Conservation (phyloP, 2,888 invertebrate species). For the Oxyteleia sp. region DNA sequence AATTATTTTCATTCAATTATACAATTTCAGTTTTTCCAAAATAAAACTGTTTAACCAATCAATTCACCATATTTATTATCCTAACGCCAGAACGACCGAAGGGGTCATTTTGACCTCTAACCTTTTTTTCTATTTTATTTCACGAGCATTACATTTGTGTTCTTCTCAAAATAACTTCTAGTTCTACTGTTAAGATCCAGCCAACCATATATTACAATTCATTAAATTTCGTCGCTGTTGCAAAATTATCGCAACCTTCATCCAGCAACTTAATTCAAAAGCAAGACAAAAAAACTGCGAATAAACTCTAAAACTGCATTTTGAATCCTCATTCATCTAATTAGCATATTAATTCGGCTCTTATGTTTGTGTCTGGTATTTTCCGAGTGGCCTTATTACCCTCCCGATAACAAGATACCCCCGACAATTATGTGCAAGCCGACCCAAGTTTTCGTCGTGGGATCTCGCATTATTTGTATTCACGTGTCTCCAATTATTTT, state of each 20-base stretch:
- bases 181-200: no score
- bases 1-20: no score
- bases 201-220: no score
- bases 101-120: no score
- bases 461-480: slow-evolving; percentile 60
- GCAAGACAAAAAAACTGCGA: neutral
- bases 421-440: slow-evolving; percentile 18
- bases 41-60: no score
- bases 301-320: slow-evolving; percentile 5
- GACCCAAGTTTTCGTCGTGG: slow-evolving; percentile 13
- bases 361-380: slow-evolving; percentile 9
- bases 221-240: neutral
- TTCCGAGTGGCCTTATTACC: slow-evolving; percentile 14
- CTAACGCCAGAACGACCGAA: no score
- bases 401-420: slow-evolving; percentile 17
- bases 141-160: no score
- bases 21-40: no score
- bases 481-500: slow-evolving; percentile 80
- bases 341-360: slow-evolving; percentile 28
- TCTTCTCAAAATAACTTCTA: no score
- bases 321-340: slow-evolving; percentile 13
- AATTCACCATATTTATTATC: no score
- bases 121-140: no score
- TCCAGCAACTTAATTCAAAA: neutral
- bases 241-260: slow-evolving; percentile 4